These are phyloP conservation scores for Pachypanchax playfairii DNA, from an alignment of 2,113 vertebrate genomes.

Conservation along the genomic window DNA sequence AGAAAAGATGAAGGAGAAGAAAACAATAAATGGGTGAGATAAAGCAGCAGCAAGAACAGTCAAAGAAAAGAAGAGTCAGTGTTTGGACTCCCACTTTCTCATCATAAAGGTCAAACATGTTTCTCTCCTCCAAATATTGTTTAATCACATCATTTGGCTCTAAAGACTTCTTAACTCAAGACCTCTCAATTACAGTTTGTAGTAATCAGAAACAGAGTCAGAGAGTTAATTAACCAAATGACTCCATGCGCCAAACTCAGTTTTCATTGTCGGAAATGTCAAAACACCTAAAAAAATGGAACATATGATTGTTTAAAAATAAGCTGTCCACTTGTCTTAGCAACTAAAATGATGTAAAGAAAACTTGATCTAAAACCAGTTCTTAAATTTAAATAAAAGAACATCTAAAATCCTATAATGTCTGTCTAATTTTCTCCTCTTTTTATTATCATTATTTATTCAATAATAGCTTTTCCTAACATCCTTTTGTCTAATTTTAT, in stretches of 20 bases:
- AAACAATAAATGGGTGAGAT: background rate
- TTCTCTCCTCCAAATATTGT: slow-evolving; percentile 36
- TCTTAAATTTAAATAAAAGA: background rate
- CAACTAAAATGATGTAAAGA: background rate
- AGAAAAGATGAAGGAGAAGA: background rate
- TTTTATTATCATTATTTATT: slow-evolving; percentile 17
- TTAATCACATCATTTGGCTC: slow-evolving; percentile 51
- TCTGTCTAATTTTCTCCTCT: slow-evolving; percentile 10
- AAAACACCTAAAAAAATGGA: background rate
- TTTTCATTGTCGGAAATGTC: too few relatives aligned
- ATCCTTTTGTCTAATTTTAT: slow-evolving; percentile 38
- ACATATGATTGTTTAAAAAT: too few relatives aligned
- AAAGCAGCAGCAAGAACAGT: too few relatives aligned
- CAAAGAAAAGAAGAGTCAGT: slow-evolving; percentile 6
- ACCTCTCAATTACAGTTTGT: slow-evolving; percentile 30
- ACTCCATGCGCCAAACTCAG: too few relatives aligned
- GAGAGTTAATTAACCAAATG: background rate
- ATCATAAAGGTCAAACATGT: slow-evolving; percentile 61
- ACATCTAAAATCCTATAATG: slow-evolving; percentile 13
- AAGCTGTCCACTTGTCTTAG: too few relatives aligned
- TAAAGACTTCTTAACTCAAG: slow-evolving; percentile 45
- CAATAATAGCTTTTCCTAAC: slow-evolving; percentile 4
- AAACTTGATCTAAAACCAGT: background rate
- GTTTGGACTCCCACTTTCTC: too few relatives aligned
- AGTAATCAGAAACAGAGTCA: slow-evolving; percentile 24